Conservation (phyloP, 2,797 vertebrate genomes). For the Buceros bicornis region DNA sequence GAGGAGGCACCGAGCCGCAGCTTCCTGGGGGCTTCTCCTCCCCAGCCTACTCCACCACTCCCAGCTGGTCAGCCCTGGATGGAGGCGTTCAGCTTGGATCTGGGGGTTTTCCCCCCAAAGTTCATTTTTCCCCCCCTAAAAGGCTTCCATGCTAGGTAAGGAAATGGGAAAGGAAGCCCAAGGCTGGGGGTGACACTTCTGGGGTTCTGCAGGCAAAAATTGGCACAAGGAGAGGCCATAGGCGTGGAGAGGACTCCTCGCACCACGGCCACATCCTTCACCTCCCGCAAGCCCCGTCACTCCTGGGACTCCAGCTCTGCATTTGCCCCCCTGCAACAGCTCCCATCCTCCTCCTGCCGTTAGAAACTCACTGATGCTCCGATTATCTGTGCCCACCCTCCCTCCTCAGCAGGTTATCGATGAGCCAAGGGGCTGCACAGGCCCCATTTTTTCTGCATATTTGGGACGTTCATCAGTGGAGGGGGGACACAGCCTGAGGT, state of each 20-base stretch:
- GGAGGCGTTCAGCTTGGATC: neutral
- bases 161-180: neutral
- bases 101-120: neutral
- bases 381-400: accelerated
- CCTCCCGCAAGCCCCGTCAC: neutral
- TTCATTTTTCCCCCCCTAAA: neutral
- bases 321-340: neutral
- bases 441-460: neutral
- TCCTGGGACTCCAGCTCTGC: neutral
- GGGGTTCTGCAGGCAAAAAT: neutral
- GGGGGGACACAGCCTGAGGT: neutral
- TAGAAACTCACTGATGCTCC: neutral
- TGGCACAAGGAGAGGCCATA: neutral
- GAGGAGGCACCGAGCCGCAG: constrained; percentile 62
- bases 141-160: neutral
- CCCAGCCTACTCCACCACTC: neutral
- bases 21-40: constrained; percentile 6
- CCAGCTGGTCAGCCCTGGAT: neutral
- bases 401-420: accelerated
- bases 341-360: neutral
- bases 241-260: neutral
- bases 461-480: neutral
- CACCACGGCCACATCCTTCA: accelerated
- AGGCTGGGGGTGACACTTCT: accelerated
- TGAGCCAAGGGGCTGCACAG: neutral